A percentile compares a stretch with the other conserved stretches of the same genome.
These are phyloP conservation scores for Vanessa atalanta DNA, from an alignment of 1,140 invertebrate genomes.

Conservation along the genomic window DNA sequence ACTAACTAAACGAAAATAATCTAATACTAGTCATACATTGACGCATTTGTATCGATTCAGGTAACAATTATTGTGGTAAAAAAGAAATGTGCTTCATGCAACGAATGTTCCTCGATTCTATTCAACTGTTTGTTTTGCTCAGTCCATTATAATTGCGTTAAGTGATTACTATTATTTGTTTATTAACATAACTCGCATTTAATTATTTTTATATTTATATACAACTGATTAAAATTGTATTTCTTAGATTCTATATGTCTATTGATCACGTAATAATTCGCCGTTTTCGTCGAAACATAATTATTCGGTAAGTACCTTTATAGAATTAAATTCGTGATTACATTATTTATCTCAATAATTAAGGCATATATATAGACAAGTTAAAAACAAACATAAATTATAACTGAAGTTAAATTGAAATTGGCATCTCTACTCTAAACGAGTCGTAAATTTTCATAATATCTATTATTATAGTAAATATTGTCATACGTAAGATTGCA, in stretches of 20 bases:
- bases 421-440: too few relatives aligned
- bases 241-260: neutral
- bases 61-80: neutral
- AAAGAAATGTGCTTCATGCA: conserved; percentile 8
- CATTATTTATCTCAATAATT: too few relatives aligned
- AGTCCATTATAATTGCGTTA: conserved; percentile 31
- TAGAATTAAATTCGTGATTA: too few relatives aligned
- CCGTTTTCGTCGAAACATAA: too few relatives aligned
- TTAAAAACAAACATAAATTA: too few relatives aligned
- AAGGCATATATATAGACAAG: too few relatives aligned
- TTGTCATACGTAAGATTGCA: too few relatives aligned
- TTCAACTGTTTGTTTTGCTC: conserved; percentile 19
- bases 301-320: too few relatives aligned
- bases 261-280: neutral
- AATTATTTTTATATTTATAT: conserved; percentile 7
- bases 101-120: conserved; percentile 1
- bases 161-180: conserved; percentile 32
- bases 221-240: neutral
- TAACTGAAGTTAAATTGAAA: too few relatives aligned
- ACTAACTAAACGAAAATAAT: neutral
- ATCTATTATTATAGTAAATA: too few relatives aligned
- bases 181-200: conserved; percentile 21
- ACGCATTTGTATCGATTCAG: neutral
- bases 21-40: conserved; percentile 10
- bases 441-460: too few relatives aligned